phyloP scores from a whole-genome alignment of 2,113 vertebrate species.

The Origma solitaria region DNA sequence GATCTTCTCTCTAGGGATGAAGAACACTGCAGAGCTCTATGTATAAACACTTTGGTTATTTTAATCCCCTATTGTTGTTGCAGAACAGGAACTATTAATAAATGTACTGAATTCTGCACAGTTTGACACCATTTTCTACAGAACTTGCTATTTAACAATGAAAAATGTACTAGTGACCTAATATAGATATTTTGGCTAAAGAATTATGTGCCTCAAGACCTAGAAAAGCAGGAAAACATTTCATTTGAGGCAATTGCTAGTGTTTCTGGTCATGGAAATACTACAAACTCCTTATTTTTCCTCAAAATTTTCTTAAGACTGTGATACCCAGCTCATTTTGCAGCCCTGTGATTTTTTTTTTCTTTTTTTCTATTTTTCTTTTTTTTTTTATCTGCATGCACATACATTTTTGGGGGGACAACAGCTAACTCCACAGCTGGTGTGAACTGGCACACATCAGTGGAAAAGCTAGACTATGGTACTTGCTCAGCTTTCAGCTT shows the following conservation, averaged over 20 bases:
- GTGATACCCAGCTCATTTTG: background rate
- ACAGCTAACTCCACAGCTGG: background rate
- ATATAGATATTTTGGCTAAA: background rate
- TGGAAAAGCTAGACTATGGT: background rate
- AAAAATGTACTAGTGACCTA: background rate
- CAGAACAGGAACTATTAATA: background rate
- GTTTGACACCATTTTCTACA: background rate
- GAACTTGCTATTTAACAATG: background rate
- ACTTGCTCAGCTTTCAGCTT: background rate
- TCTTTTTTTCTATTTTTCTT: no score
- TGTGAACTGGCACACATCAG: fast-evolving
- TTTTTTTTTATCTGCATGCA: background rate
- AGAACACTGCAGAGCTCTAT: background rate
- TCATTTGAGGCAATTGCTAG: background rate
- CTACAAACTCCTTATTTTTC: background rate
- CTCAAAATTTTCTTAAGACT: background rate
- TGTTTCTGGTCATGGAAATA: background rate
- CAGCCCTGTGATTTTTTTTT: background rate
- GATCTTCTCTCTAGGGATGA: background rate
- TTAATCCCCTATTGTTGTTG: background rate
- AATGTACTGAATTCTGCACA: background rate
- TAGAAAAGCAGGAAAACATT: background rate
- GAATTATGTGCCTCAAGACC: background rate
- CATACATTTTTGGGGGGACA: background rate
- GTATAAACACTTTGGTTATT: background rate